Evolutionary conservation across 2,113 vertebrate genomes (phyloP), one percentile per base, ranked within the genome.

Genomic region (Leuciscus idus): DNA sequence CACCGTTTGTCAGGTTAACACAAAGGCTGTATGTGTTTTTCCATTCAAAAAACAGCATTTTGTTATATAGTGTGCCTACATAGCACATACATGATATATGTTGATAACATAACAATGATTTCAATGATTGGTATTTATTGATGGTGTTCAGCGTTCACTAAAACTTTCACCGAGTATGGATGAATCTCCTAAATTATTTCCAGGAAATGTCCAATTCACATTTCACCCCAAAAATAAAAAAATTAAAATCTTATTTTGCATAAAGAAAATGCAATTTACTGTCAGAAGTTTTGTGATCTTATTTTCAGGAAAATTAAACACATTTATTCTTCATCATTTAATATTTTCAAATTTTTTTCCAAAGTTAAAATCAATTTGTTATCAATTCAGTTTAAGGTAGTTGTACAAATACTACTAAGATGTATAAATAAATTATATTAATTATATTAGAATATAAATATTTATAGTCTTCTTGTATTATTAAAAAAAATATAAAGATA

Each of bases 1-100:
- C 70, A 59, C 43, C 62, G 50, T 61, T 86, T 80, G 19, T 39
- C 33, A 80, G 33, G 81, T 74, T 55, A 62, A 83, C 64, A 11
- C 36, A 68, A 52, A 75, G 82, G 19, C 85, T 73, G 21, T 78
- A 50, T 76, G 28, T 48, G 52, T 50, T 43, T 52, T 77, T 55
- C 13, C 6, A 9, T 55, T 55, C 28, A 28, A 46, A 89, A 86
- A 87, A 88, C 74, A 62, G 57, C 21, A 43, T 33, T 57, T n/a
- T 57, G 8, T 36, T 61, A 23, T 26, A 7, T 43, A 3, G 11
- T 57, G 3, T 33, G 50, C 50, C 52, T 62, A 12, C 7, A 39
- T 36, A 59, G 10, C 17, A 5, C 19, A 74, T 48, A n/a, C 70
- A 46, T 46, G 11, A 39, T 7, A 36, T 6, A 36, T 30, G 33